phyloP scores from a whole-genome alignment of 1,140 invertebrate genomes.

The Popillia japonica region DNA sequence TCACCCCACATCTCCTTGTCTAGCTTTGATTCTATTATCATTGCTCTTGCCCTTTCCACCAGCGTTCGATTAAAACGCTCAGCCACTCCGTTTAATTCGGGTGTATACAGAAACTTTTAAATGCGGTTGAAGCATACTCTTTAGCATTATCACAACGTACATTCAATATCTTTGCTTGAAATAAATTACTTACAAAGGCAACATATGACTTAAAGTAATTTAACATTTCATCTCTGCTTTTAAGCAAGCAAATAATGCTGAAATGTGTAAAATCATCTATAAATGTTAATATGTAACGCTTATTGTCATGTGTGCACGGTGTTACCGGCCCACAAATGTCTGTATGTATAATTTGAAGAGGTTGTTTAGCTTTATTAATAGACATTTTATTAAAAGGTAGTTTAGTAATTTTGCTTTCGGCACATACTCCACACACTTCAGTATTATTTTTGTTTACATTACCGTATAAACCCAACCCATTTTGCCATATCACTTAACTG shows the following conservation, averaged over 20 bases:
- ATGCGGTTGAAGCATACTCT: constrained; percentile 43
- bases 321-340: not conserved
- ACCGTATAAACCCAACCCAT: not conserved
- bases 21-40: constrained; percentile 49
- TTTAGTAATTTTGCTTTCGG: not conserved
- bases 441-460: not conserved
- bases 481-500: not conserved
- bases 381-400: not conserved
- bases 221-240: not conserved
- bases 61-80: constrained; percentile 60
- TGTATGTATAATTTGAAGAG: not conserved
- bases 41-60: constrained; percentile 58
- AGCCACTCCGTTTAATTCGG: constrained; percentile 61
- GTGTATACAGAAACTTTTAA: constrained; percentile 53
- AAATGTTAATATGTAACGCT: constrained; percentile 14
- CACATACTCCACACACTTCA: not conserved
- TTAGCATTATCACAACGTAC: constrained; percentile 42
- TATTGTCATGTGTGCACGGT: not conserved
- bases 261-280: constrained; percentile 28
- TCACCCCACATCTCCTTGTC: constrained; percentile 58
- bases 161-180: not conserved
- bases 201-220: not conserved
- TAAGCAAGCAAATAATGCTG: not conserved
- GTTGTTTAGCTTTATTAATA: not conserved
- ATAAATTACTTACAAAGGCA: not conserved